Conservation (phyloP, 1,140 invertebrate genomes). For the Drosophila fuyamai region DNA sequence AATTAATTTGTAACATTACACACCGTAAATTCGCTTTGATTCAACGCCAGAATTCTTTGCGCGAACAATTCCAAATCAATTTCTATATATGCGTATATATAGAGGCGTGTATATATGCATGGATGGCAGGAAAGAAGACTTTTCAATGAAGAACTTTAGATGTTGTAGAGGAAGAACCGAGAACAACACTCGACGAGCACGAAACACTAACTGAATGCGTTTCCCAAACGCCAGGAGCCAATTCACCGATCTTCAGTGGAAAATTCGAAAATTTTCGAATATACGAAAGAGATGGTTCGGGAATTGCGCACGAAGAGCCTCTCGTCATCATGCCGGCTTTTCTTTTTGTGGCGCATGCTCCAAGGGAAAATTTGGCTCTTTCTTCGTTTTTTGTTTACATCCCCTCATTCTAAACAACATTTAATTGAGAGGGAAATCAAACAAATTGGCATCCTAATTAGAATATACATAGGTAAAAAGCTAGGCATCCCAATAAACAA, state of each 20-base stretch:
- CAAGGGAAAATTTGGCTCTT: constrained; percentile 19
- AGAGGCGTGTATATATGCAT: constrained; percentile 55
- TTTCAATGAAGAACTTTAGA: constrained; percentile 79
- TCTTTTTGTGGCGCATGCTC: constrained; percentile 38
- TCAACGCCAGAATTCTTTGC: constrained; percentile 44
- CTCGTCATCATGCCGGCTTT: constrained; percentile 32
- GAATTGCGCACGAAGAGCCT: constrained; percentile 14
- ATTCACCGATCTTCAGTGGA: constrained; percentile 14
- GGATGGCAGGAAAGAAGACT: constrained; percentile 61
- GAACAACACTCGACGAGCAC: constrained; percentile 85
- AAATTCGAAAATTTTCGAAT: constrained; percentile 41
- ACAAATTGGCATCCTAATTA: neutral
- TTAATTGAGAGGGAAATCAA: constrained; percentile 2
- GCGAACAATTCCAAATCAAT: constrained; percentile 66
- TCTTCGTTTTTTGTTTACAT: constrained; percentile 57
- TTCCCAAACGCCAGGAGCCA: constrained; percentile 45
- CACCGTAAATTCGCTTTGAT: constrained; percentile 54
- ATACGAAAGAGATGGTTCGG: constrained; percentile 7
- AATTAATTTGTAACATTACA: constrained; percentile 45
- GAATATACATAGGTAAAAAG: neutral
- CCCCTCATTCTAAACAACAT: constrained; percentile 64
- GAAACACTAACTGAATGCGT: constrained; percentile 84
- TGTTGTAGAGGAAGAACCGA: constrained; percentile 83
- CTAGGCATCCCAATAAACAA: too few species aligned
- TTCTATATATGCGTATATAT: constrained; percentile 65